Evolutionary conservation across 2,888 invertebrate species (phyloP), one percentile per base, ranked within the genome.

Genomic region (Pandemis corylana): DNA sequence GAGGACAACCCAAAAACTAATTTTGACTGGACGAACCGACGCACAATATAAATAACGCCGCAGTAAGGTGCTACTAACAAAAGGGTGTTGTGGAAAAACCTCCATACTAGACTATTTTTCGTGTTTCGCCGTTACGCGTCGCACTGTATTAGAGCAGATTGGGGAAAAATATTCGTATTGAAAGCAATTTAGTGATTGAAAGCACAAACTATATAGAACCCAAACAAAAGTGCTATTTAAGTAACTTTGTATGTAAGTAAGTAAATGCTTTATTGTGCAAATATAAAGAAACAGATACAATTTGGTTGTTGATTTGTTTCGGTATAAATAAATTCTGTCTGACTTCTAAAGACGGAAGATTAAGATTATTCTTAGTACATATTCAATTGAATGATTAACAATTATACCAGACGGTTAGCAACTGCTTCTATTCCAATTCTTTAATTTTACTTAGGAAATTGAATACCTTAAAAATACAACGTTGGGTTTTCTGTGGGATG

Each of bases 1-100:
- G 83, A 85, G 86, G 84, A 84, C 87, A 84, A 84, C 82, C 90
- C 87, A 87, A 89, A 92, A 92, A 91, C 89, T 90, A 91, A 90
- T 89, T 90, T 84, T 78, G 84, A 87, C 81, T 83, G 81, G 82
- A 78, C 80, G 76, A 77, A 79, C 81, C 78, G n/a, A 28, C 28
- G 13, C 49, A 28, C 42, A 53, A 56, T 28, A 67, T 7, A 56
- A 42, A 53, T 15, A 53, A 28, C 53, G 7, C 9, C 13, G 42
- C 67, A 53, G 44, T 64, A 67, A 53, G n/a, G 12, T 67, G 10
- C n/a, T 41, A 7, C 41, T 41, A 46, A 65, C 13, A 28, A 13
- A 12, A 0, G 28, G 5, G 56, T 20, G 28, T 12, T 59, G 28
- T 12, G 12, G 59, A 28, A 20, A 28, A 56, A 20, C 20, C 9